phyloP scores from a whole-genome alignment of 2,888 invertebrate genomes.

The Hemaris fuciformis region DNA sequence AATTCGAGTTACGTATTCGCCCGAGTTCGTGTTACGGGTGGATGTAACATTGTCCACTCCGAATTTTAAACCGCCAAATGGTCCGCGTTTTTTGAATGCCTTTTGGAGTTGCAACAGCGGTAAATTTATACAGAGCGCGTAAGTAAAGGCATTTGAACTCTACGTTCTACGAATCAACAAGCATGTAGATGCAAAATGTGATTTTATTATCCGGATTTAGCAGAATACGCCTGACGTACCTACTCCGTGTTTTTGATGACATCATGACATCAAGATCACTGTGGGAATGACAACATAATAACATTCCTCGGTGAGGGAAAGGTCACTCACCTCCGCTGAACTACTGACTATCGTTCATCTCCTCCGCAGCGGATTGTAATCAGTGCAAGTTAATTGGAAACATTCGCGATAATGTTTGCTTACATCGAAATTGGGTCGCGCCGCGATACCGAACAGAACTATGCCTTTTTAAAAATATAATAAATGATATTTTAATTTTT shows the following conservation, averaged over 20 bases:
- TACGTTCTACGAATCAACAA: conserved; percentile 6
- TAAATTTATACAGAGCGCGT: conserved; percentile 10
- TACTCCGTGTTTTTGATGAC: conserved; percentile 26
- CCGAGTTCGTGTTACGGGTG: neutral
- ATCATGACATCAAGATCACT: conserved; percentile 35
- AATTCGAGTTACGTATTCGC: no score
- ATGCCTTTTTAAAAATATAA: neutral
- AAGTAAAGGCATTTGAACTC: conserved; percentile 10
- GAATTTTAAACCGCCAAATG: conserved; percentile 2
- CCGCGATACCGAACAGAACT: neutral
- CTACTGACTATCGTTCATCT: conserved; percentile 25
- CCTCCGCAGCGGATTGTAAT: conserved; percentile 33
- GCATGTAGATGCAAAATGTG: conserved; percentile 10
- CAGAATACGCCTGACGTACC: conserved; percentile 2
- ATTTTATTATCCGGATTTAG: conserved; percentile 9
- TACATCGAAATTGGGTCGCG: neutral
- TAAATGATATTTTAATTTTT: neutral
- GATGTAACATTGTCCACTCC: neutral
- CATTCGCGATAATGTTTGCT: conserved; percentile 23
- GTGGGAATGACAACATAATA: conserved; percentile 62
- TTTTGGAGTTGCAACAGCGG: conserved; percentile 8
- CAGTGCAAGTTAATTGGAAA: conserved; percentile 39
- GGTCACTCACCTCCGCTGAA: conserved; percentile 54
- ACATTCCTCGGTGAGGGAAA: conserved; percentile 51
- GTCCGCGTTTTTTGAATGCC: neutral